These are phyloP conservation scores for Rhabdophis nuchalis DNA, from an alignment of 2,797 vertebrate genomes.

Conservation along the genomic window DNA sequence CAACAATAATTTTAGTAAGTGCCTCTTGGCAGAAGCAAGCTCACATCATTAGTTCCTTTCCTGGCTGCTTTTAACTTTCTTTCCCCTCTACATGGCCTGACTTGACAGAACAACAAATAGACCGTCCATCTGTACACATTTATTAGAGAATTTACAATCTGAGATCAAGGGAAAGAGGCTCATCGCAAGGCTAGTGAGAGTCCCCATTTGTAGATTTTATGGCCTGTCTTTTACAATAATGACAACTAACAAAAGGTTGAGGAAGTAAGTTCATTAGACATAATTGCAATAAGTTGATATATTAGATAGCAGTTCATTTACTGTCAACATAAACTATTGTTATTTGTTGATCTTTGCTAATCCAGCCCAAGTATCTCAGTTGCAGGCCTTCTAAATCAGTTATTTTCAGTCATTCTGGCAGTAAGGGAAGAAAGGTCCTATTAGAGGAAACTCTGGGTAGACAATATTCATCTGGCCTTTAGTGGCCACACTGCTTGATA, in stretches of 20 bases:
- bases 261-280: constrained; percentile 51
- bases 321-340: constrained; percentile 53
- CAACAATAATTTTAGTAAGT: constrained; percentile 62
- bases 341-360: constrained; percentile 26
- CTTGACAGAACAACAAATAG: constrained; percentile 64
- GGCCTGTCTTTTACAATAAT: constrained; percentile 49
- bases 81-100: constrained; percentile 56
- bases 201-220: constrained; percentile 60
- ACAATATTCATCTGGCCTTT: not conserved
- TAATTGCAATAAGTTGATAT: constrained; percentile 63
- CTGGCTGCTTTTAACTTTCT: constrained; percentile 51
- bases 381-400: not conserved
- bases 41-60: constrained; percentile 61
- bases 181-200: constrained; percentile 57
- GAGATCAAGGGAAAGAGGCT: constrained; percentile 60
- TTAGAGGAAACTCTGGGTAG: not conserved
- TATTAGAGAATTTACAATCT: constrained; percentile 60
- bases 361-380: not conserved
- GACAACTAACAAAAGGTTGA: constrained; percentile 59
- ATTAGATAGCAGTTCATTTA: constrained; percentile 50
- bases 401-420: not conserved
- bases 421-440: not conserved
- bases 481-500: not conserved
- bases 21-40: constrained; percentile 53
- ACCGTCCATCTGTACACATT: constrained; percentile 56